Evolutionary conservation across 2,113 vertebrate genomes (phyloP).

Genomic region (Chascanopsetta lugubris): DNA sequence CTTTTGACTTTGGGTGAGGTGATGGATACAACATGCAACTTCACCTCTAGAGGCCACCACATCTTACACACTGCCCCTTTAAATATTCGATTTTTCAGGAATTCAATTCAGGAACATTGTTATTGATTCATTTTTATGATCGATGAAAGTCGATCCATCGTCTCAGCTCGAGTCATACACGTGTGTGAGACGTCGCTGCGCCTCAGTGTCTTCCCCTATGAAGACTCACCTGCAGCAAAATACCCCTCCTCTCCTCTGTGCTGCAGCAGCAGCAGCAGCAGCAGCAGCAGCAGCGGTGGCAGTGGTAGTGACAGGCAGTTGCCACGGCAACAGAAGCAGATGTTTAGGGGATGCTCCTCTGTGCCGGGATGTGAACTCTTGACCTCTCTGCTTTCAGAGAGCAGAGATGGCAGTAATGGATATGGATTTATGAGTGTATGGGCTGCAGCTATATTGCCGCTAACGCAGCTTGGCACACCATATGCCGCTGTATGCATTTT

Average conservation of each 20-base stretch:
- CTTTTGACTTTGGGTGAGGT: no score
- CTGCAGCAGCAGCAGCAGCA: slow-evolving; percentile 17
- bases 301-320: slow-evolving; percentile 48
- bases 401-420: slow-evolving; percentile 67
- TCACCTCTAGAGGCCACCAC: no score
- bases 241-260: not conserved
- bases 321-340: slow-evolving; percentile 76
- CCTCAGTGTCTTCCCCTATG: slow-evolving; percentile 33
- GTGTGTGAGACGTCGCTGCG: slow-evolving; percentile 43
- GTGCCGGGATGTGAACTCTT: slow-evolving; percentile 73
- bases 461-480: slow-evolving; percentile 60
- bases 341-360: slow-evolving; percentile 53
- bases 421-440: slow-evolving; percentile 63
- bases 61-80: no score
- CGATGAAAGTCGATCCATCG: no score
- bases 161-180: no score
- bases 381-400: slow-evolving; percentile 56
- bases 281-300: not conserved
- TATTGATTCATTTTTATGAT: no score
- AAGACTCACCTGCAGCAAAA: slow-evolving; percentile 51
- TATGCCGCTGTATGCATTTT: slow-evolving; percentile 67
- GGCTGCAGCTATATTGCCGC: slow-evolving; percentile 27
- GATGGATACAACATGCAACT: no score
- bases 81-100: no score
- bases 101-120: no score